Conservation (phyloP, 2,797 vertebrate genomes). For the Liparis tanakae region DNA sequence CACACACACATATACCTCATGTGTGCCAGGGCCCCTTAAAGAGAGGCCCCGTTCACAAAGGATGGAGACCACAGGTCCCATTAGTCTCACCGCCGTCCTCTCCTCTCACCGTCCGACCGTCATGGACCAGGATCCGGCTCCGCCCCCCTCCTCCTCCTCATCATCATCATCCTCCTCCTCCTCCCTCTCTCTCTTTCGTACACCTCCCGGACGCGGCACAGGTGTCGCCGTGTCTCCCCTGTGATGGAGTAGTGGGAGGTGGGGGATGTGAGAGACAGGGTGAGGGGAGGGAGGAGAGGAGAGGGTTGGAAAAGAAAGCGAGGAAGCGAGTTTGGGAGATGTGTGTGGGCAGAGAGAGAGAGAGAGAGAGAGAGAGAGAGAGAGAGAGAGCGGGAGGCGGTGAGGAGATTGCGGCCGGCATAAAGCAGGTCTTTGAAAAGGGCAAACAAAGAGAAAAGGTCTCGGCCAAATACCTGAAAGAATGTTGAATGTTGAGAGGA, state of each 20-base stretch:
- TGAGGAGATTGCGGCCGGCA: constrained; percentile 67
- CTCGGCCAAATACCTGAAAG: constrained; percentile 84
- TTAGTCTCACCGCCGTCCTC: constrained; percentile 55
- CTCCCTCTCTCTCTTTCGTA: neutral
- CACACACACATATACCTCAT: too few relatives aligned
- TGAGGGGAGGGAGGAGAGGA: constrained; percentile 1
- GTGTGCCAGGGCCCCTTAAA: constrained; percentile 60
- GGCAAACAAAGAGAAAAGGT: constrained; percentile 83
- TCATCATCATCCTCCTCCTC: neutral
- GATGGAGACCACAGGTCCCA: constrained; percentile 67
- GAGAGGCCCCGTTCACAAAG: constrained; percentile 54
- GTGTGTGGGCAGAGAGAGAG: constrained; percentile 61
- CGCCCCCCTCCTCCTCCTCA: neutral
- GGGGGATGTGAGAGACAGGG: constrained; percentile 36
- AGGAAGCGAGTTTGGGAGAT: constrained; percentile 45
- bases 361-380: constrained; percentile 31
- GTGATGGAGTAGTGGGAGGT: constrained; percentile 32
- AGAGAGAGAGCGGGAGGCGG: constrained; percentile 38
- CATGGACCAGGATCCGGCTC: constrained; percentile 32
- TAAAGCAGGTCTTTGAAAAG: constrained; percentile 83
- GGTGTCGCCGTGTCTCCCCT: constrained; percentile 53
- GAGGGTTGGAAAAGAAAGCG: constrained; percentile 25
- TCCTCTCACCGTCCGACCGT: constrained; percentile 35
- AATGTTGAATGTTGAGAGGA: constrained; percentile 85
- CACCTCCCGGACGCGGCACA: constrained; percentile 51